Evolutionary conservation across 2,888 invertebrate genomes (phyloP).

Genomic region (Biston stratarius): DNA sequence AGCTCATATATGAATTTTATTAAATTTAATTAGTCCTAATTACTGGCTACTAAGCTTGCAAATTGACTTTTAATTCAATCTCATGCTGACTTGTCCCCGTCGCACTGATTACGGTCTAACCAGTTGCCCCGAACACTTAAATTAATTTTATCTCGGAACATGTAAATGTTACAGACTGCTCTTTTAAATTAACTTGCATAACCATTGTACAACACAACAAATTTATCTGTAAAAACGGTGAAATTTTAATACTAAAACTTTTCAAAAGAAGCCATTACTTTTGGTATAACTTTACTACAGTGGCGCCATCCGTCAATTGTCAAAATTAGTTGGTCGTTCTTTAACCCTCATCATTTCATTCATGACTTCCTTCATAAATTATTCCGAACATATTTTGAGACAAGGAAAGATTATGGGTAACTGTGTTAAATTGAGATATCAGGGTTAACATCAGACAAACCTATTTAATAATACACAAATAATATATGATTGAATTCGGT

Average conservation of each 20-base stretch:
- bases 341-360: conserved; percentile 24
- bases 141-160: conserved; percentile 23
- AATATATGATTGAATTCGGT: too few species aligned
- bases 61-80: not conserved
- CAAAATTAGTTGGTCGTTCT: not conserved
- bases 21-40: too few species aligned
- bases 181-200: conserved; percentile 25
- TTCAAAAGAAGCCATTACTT: not conserved
- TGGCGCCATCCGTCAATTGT: not conserved
- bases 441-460: not conserved
- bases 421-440: not conserved
- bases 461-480: too few species aligned
- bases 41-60: not conserved
- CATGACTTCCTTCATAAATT: conserved; percentile 17
- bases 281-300: not conserved
- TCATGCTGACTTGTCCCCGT: conserved; percentile 8
- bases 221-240: not conserved
- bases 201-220: conserved; percentile 10
- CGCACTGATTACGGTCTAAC: conserved; percentile 16
- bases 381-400: conserved; percentile 8
- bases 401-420: conserved; percentile 6
- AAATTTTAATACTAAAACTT: not conserved
- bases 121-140: conserved; percentile 12
- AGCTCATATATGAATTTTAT: too few species aligned
- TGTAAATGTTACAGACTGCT: conserved; percentile 21